phyloP scores from a whole-genome alignment of 2,888 invertebrate genomes.

The Allophyes oxyacanthae region DNA sequence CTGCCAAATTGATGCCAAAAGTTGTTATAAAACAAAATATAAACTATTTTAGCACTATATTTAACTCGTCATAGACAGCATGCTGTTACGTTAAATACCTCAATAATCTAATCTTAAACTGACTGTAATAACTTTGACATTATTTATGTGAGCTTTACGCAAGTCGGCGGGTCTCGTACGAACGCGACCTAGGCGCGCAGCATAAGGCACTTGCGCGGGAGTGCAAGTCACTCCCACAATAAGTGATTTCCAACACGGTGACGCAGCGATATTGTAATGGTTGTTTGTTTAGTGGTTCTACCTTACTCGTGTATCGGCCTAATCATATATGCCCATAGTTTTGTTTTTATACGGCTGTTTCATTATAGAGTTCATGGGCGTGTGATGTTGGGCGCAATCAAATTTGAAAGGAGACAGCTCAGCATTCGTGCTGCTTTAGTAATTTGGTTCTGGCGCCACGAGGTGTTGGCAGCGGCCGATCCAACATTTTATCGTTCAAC shows the following conservation, averaged over 20 bases:
- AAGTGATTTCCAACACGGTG: conserved; percentile 88
- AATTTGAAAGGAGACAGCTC: conserved; percentile 88
- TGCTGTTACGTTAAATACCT: background rate
- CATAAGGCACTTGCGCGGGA: conserved; percentile 79
- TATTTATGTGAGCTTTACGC: conserved; percentile 29
- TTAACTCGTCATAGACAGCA: no score
- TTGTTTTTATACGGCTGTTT: conserved; percentile 87
- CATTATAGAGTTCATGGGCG: conserved; percentile 89
- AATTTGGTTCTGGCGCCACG: conserved; percentile 85
- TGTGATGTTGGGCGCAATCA: conserved; percentile 87
- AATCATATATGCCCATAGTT: conserved; percentile 89
- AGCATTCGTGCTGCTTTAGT: conserved; percentile 79
- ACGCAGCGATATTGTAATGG: conserved; percentile 86
- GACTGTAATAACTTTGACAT: background rate
- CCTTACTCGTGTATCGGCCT: conserved; percentile 89
- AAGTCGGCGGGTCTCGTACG: conserved; percentile 63
- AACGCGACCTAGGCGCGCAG: conserved; percentile 66
- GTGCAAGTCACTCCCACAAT: conserved; percentile 88
- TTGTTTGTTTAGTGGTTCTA: conserved; percentile 89
- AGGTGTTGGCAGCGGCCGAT: conserved; percentile 77
- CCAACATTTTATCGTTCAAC: conserved; percentile 68
- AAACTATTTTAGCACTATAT: no score
- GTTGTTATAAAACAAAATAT: no score
- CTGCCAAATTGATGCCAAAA: no score
- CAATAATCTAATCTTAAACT: background rate